Base-by-base conservation (phyloP, 2,113 vertebrate genomes). In the Mus pahari region DNA sequence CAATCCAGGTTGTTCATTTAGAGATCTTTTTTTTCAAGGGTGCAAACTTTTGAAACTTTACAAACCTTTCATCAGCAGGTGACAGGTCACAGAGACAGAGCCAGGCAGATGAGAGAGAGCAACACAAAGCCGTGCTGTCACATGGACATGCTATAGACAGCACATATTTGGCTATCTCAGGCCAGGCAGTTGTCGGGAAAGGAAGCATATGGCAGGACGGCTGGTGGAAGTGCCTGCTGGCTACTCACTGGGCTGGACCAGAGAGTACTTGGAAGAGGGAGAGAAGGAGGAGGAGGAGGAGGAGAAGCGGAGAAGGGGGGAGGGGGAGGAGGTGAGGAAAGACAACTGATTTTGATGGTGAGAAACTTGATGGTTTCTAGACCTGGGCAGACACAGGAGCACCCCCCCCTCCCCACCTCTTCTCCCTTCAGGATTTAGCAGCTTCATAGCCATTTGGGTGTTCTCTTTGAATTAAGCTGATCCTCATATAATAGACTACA, bases 161-260 rank as follows among this genome's bases (percentile, higher is more conserved):
- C 24, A 78, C 71, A 58, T 11, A 45, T 71, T 82, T 71, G 70
- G 92, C 70, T 90, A 74, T 94, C n/a, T 36, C 45, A 74, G 60
- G 36, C 75, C 68, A 94, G 91, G 55, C 39, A 64, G 31, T 74
- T 90, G 66, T 94, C 95, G 91, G 95, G 86, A 96, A 95, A 92
- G 36, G 55, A 62, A 64, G 68, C 97, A 96, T 75, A 84, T 96
- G 94, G 96, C n/a, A 48, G 60, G 64, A 88, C 0, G 2, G 73
- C 81, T 95, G 92, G 88, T 73, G 17, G 81, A 10, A 26, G 45
- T 50, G 84, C 71, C 94, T 92, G 84, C 81, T 92, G 96, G 90
- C 82, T 89, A 79, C 78, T 95, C 77, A 48, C 31, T 48, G 91
- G 73, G 55, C 81, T 95, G 62, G 77, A 48, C 82, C 0, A 0